phyloP scores from a whole-genome alignment of 2,797 vertebrate species.

The Mormyrops attenuatus region DNA sequence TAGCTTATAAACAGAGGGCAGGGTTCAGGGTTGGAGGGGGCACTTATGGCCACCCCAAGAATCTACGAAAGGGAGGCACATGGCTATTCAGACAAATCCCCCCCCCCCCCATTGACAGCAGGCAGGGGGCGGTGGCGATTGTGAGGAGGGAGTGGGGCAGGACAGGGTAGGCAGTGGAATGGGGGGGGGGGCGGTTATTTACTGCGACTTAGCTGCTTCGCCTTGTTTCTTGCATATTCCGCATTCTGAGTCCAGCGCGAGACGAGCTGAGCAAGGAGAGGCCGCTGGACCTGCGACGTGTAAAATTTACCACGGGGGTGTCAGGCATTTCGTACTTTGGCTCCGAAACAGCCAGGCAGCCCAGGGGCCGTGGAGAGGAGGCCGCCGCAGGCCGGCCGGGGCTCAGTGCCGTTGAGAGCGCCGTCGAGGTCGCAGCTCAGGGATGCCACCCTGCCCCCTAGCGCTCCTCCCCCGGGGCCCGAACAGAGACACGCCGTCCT shows the following conservation, averaged over 20 bases:
- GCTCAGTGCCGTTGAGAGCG: background rate
- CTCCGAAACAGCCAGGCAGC: conserved; percentile 68
- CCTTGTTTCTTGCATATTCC: conserved; percentile 50
- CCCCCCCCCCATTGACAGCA: background rate
- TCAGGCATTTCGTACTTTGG: conserved; percentile 91
- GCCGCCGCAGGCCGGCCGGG: background rate
- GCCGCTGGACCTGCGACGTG: conserved; percentile 57
- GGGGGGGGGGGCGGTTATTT: conserved; percentile 43
- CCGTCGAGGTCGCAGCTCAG: conserved; percentile 18
- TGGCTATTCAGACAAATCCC: background rate
- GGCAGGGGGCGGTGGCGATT: background rate
- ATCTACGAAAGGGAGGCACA: background rate
- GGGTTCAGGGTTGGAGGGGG: background rate
- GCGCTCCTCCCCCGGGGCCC: conserved; percentile 17
- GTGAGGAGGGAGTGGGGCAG: conserved; percentile 22
- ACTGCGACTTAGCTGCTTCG: conserved; percentile 38
- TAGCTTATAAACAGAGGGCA: background rate
- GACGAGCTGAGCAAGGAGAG: conserved; percentile 34
- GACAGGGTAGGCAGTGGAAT: conserved; percentile 31
- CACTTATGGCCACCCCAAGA: background rate
- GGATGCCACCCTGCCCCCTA: conserved; percentile 33
- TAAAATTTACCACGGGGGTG: conserved; percentile 76
- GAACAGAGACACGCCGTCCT: conserved; percentile 47
- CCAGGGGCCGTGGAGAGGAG: conserved; percentile 39
- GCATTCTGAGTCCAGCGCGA: conserved; percentile 45